Base-by-base conservation (phyloP, 1,140 invertebrate genomes). In the Drosophila arawakana region DNA sequence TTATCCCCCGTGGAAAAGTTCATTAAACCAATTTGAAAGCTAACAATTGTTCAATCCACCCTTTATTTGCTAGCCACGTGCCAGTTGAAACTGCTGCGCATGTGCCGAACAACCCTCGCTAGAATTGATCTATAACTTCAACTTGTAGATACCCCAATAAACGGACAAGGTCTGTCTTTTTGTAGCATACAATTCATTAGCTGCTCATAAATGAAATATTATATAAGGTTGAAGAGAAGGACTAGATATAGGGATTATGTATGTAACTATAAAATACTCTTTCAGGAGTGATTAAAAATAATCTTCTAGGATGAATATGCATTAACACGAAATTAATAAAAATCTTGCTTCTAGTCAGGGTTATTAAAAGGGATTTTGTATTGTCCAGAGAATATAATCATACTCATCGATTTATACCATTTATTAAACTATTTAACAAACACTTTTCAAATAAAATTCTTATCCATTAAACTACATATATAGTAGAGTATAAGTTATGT, bases 1-100 rank as follows among this genome's bases (percentile, higher is more conserved):
- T 7, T 67, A 41, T 41, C 69, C 59, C 77, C 65, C 62, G 52
- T 34, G 44, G 25, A 35, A 61, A 73, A 74, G 76, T 76, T 68
- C 68, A 77, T 82, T 88, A 82, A 72, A 58, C 76, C 82, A 82
- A 88, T 82, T 82, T 41, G 65, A 82, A 86, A 82, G 83, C 79
- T 88, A 82, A 74, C 68, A 76, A 76, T 47, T 39, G 37, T 13
- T 34, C 7, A 41, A 76, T 62, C 81, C 74, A 58, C 67, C 70
- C 75, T 30, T 54, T 74, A 58, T 30, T 21, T 41, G 44, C 55
- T 39, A 41, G 60, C 68, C 61, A 78, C 75, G 71, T 66, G 74
- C 49, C 66, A 44, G 10, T 18, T 46, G 15, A 34, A n/a, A 55
- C 18, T 43, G 35, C 18, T 39, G 49, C 71, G 66, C 50, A 44